Evolutionary conservation across 2,113 vertebrate species (phyloP).

Genomic region (Danionella cerebrum): DNA sequence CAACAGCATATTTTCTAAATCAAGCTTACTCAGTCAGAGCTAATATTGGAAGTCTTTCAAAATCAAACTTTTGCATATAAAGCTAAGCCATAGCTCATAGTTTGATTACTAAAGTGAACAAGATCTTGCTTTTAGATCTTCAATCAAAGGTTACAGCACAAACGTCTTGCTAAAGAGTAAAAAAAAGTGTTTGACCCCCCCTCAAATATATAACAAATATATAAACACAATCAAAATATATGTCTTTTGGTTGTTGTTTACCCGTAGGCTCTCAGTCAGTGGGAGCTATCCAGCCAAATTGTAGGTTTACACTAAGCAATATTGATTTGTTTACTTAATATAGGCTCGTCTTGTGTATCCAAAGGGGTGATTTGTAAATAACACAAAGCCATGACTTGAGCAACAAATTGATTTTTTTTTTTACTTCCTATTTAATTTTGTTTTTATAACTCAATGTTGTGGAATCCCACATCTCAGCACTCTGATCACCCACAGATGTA

Average conservation of each 20-base stretch:
- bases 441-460: background rate
- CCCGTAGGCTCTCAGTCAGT: conserved; percentile 13
- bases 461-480: conserved; percentile 26
- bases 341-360: background rate
- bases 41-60: too few relatives aligned
- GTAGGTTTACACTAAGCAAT: conserved; percentile 11
- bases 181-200: too few relatives aligned
- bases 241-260: conserved; percentile 16
- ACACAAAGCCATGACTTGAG: background rate
- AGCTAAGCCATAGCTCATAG: too few relatives aligned
- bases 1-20: too few relatives aligned
- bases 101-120: too few relatives aligned
- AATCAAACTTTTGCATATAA: too few relatives aligned
- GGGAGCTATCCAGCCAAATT: background rate
- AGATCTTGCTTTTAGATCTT: too few relatives aligned
- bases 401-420: background rate
- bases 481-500: conserved; percentile 12
- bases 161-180: too few relatives aligned
- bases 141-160: too few relatives aligned
- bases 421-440: background rate
- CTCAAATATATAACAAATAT: too few relatives aligned
- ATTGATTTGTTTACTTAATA: conserved; percentile 1
- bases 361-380: conserved; percentile 12
- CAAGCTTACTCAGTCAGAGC: too few relatives aligned
- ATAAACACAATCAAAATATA: too few relatives aligned